Evolutionary conservation across 2,888 invertebrate species (phyloP), one percentile per base, ranked within the genome.

Genomic region (Cephus sareptanus): DNA sequence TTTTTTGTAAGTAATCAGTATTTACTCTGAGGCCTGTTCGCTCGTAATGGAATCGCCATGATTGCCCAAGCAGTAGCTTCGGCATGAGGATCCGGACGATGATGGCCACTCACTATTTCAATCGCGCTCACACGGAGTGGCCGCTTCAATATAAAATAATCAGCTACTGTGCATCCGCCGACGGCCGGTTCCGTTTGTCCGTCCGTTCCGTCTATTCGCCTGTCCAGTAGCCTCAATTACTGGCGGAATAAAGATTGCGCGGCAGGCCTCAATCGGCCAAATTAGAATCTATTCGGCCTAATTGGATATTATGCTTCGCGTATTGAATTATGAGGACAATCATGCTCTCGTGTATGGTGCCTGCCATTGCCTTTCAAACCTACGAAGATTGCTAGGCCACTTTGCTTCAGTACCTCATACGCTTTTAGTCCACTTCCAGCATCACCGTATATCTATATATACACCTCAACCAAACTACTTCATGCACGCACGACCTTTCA

Each of bases 201-300:
- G 80, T 69, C 77, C 74, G 77, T 82, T 79, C 79, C 78, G 82
- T 81, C 81, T 77, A 79, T 80, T 73, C 80, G 79, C 76, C 80
- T 82, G 80, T 78, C 81, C 83, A 79, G 84, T 85, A 84, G 84
- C 87, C 85, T 85, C 87, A 85, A 87, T 88, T 85, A 89, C 84
- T 76, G 79, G 76, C 77, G 82, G 83, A 77, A 81, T 81, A 84
- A 83, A 87, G 84, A 86, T 85, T 85, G 83, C 84, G 81, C 81
- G 83, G 81, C 78, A 80, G 84, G 79, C 34, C 83, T 86, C 84
- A 86, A 89, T 89, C 87, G 86, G 78, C 79, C 84, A 87, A 89
- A 90, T 90, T 87, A 87, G 87, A 87, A 87, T 87, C 87, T 89
- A 88, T 88, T 88, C 86, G 83, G 79, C 81, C 83, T 87, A 89